These are phyloP conservation scores for Cariama cristata DNA, from an alignment of 2,113 vertebrate species.

Conservation along the genomic window DNA sequence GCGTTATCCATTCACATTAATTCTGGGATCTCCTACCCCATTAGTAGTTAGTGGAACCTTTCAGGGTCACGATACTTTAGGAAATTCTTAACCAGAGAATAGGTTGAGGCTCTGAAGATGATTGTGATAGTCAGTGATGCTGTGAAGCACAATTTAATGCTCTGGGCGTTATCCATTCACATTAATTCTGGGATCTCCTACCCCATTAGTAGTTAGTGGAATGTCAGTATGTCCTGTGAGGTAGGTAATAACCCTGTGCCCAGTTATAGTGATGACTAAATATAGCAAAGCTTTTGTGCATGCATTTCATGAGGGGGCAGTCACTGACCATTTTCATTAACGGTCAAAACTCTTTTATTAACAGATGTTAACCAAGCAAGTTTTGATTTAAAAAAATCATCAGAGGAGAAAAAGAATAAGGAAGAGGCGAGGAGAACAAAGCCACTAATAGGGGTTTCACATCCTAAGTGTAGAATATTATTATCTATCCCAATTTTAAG, in stretches of 20 bases:
- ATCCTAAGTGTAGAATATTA: background rate
- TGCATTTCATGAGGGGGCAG: background rate
- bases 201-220: background rate
- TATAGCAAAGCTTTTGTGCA: background rate
- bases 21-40: background rate
- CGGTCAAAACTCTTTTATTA: background rate
- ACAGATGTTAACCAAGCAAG: background rate
- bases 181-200: background rate
- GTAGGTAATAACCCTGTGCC: background rate
- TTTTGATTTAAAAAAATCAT: background rate
- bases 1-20: background rate
- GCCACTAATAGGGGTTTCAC: background rate
- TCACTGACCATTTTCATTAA: background rate
- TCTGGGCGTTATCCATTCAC: background rate
- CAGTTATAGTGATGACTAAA: background rate
- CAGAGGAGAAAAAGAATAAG: background rate
- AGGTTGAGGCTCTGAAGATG: background rate
- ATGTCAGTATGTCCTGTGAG: background rate
- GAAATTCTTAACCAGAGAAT: background rate
- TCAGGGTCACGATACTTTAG: background rate
- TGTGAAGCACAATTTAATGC: background rate
- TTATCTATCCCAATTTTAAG: background rate
- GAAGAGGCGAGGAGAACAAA: background rate
- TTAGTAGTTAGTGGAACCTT: background rate
- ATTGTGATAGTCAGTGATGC: background rate